A percentile compares a stretch with the other conserved stretches of the same genome.
Conservation (phyloP, 2,797 vertebrate genomes). For the Anniella stebbinsi region DNA sequence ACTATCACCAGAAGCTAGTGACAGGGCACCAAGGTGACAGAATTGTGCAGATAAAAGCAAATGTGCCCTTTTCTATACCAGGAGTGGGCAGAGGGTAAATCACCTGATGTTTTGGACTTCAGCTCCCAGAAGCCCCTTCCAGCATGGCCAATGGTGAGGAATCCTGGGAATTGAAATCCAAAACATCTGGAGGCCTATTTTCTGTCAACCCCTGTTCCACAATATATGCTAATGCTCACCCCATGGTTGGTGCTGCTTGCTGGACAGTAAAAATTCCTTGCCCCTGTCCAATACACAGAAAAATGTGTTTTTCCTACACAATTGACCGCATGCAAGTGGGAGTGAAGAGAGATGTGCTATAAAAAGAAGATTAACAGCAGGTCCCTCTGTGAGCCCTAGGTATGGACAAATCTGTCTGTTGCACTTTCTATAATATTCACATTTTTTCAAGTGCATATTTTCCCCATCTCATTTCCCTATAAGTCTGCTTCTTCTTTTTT, state of each 20-base stretch:
- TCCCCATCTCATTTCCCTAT: neutral
- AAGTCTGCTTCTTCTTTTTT: neutral
- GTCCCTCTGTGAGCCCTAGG: no score
- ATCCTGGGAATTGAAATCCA: no score
- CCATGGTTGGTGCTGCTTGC: neutral
- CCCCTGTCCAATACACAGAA: neutral
- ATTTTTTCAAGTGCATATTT: neutral
- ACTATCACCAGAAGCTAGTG: neutral
- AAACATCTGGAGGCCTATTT: no score
- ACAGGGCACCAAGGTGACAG: neutral
- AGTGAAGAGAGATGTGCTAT: neutral
- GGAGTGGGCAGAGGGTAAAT: no score
- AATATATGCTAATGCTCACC: neutral
- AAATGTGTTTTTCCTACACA: neutral
- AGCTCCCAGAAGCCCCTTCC: no score
- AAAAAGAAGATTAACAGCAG: neutral
- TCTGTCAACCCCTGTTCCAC: neutral
- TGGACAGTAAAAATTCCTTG: neutral
- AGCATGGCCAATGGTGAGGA: no score
- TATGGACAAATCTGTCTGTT: neutral
- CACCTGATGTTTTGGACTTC: no score
- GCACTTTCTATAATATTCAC: neutral
- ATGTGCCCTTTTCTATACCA: neutral
- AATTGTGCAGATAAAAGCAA: neutral
- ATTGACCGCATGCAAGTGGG: neutral